Evolutionary conservation across 2,113 vertebrate species (phyloP), one percentile per base, ranked within the genome.

Genomic region (Elgaria multicarinata): DNA sequence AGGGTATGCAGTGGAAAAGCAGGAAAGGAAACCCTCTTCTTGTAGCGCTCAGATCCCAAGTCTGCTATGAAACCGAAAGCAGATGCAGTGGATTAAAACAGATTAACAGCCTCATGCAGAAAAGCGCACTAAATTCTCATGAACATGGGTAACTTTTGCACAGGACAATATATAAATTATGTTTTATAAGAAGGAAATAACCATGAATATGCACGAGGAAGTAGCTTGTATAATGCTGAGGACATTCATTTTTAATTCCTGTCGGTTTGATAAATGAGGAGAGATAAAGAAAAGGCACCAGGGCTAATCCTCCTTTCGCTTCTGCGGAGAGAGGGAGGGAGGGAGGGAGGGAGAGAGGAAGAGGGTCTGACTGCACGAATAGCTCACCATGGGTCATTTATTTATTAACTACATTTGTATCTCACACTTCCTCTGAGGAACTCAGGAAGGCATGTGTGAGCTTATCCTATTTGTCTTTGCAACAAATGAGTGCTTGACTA

Each of bases 251-350:
- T 90, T 58, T 9, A 50, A 44, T 36, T 86, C 66, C 77, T 90
- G 76, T 80, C 83, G 64, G 66, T 78, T 58, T 86, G 89, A 80
- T 85, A 85, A 90, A 85, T 72, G 46, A 44, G 55, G 62, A 4
- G 64, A n/a, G 24, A 76, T 42, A 84, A 66, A 74, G 20, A 64
- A 71, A 81, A 86, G 53, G 22, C 75, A 79, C 6, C 66, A 50
- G 66, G 66, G n/a, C 26, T 85, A 69, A 90, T 62, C 31, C 20
- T 72, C 33, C 13, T 69, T 53, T 71, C 64, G 58, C n/a, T 71
- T 28, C 46, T 71, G 46, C 46, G 36, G 20, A 62, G 42, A 71
- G 46, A 24, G 55, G n/a, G 62, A 13, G 16, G 33, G n/a, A 5
- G 8, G 62, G 16, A 66, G 26, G 7, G 67, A 69, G 67, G 33